These are phyloP conservation scores for Austrofundulus limnaeus DNA, from an alignment of 2,113 vertebrate species.

Conservation along the genomic window DNA sequence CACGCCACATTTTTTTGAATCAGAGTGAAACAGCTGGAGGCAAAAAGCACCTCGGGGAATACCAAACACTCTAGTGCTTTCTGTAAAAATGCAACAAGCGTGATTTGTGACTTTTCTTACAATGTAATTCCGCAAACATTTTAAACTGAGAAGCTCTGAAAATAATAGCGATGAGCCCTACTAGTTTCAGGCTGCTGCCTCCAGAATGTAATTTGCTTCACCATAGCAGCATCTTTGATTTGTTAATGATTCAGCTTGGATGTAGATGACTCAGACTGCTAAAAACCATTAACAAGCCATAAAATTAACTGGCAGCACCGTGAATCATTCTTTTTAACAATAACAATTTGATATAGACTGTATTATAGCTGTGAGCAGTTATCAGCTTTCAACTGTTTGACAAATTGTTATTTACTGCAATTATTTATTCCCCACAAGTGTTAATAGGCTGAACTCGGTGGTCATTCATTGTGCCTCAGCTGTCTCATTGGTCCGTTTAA, in stretches of 20 bases:
- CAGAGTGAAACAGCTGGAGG: background rate
- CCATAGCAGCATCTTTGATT: background rate
- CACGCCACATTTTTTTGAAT: background rate
- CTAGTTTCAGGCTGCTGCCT: background rate
- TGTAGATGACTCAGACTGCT: constrained; percentile 13
- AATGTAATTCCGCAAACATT: background rate
- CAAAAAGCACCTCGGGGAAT: constrained; percentile 3
- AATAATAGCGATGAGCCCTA: background rate
- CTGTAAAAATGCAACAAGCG: background rate
- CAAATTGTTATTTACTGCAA: background rate
- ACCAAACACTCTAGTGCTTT: background rate
- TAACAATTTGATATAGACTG: background rate
- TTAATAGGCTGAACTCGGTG: background rate
- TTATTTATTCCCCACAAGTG: background rate
- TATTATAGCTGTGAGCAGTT: background rate
- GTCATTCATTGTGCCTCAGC: background rate
- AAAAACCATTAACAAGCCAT: constrained; percentile 2
- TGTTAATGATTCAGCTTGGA: constrained; percentile 11
- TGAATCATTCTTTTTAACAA: constrained; percentile 6
- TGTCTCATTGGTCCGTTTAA: background rate
- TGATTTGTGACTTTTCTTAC: background rate
- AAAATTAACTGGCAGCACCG: constrained; percentile 5
- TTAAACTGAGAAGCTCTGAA: background rate
- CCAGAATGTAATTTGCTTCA: constrained; percentile 11
- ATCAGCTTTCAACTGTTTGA: background rate